A percentile compares a stretch with the other conserved stretches of the same genome.
These are phyloP conservation scores for Aplidium turbinatum DNA, from an alignment of 23 tunicate genomes.

Conservation along the genomic window DNA sequence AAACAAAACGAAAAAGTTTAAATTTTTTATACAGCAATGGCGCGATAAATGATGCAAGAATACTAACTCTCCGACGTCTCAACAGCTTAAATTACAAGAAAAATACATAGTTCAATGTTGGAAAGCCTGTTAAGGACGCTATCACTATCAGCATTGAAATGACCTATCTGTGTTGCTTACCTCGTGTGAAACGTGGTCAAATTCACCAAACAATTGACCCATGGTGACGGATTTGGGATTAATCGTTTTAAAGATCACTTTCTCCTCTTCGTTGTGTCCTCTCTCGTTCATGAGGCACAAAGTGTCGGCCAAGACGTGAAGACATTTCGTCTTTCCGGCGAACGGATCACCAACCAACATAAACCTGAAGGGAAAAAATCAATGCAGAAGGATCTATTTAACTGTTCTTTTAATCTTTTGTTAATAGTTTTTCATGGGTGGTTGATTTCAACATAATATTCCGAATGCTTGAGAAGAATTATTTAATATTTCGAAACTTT, in stretches of 20 bases:
- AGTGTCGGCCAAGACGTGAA: slow-evolving; percentile 95
- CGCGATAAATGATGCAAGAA: too few species aligned
- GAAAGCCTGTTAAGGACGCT: too few species aligned
- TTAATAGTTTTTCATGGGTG: neutral
- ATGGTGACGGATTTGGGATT: slow-evolving; percentile 96
- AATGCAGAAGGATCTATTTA: neutral
- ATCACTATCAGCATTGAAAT: too few species aligned
- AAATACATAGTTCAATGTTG: too few species aligned
- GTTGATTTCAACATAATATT: too few species aligned
- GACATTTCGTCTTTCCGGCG: slow-evolving; percentile 96
- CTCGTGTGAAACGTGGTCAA: slow-evolving; percentile 97
- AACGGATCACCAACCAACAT: slow-evolving; percentile 99
- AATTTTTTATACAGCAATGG: too few species aligned
- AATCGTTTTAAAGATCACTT: slow-evolving; percentile 92
- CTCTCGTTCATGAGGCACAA: slow-evolving; percentile 70
- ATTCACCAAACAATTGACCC: slow-evolving; percentile 98
- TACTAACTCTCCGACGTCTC: slow-evolving; percentile 78
- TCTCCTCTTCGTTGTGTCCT: slow-evolving; percentile 83
- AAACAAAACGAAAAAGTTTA: too few species aligned
- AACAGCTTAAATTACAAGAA: slow-evolving; percentile 90
- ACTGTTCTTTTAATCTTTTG: neutral
- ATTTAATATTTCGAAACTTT: too few species aligned
- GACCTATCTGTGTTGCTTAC: too few species aligned
- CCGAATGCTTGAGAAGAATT: too few species aligned
- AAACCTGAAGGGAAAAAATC: slow-evolving; percentile 45